A percentile compares a stretch with the other conserved stretches of the same genome.
These are phyloP conservation scores for Galerucella calmariensis DNA, from an alignment of 2,888 invertebrate species.

Conservation along the genomic window DNA sequence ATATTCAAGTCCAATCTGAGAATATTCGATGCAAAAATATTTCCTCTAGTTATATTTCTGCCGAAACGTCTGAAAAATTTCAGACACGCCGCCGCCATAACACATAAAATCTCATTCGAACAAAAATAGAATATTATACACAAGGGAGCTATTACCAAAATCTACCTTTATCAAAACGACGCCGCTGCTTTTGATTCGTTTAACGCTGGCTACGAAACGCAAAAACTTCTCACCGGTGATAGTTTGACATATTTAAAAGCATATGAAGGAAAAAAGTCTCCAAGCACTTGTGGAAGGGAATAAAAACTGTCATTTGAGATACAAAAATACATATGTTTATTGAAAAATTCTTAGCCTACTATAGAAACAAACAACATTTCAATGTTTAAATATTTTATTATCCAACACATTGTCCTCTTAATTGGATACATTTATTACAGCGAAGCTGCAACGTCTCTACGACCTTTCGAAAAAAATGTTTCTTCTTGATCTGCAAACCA, in stretches of 20 bases:
- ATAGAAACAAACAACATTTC: too few relatives aligned
- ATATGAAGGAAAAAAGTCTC: background rate
- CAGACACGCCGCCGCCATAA: slow-evolving; percentile 53
- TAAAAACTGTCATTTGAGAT: too few relatives aligned
- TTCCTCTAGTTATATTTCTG: slow-evolving; percentile 42
- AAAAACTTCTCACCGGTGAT: slow-evolving; percentile 36
- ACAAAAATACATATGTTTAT: too few relatives aligned
- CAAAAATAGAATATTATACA: slow-evolving; percentile 61
- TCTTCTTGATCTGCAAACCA: too few relatives aligned
- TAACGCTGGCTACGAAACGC: slow-evolving; percentile 37
- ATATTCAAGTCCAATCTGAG: slow-evolving; percentile 42
- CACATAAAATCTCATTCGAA: slow-evolving; percentile 57
- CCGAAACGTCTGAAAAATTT: slow-evolving; percentile 44
- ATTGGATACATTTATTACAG: too few relatives aligned
- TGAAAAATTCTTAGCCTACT: too few relatives aligned
- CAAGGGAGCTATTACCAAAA: slow-evolving; percentile 59
- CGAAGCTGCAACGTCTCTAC: too few relatives aligned
- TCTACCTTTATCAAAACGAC: slow-evolving; percentile 54
- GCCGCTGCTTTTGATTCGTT: slow-evolving; percentile 46
- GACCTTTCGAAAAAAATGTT: too few relatives aligned
- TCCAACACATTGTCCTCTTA: too few relatives aligned
- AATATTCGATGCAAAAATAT: slow-evolving; percentile 45
- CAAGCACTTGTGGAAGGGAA: too few relatives aligned
- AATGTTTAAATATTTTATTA: too few relatives aligned
- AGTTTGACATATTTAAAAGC: slow-evolving; percentile 41